These are phyloP conservation scores for Sitobion miscanthi DNA, from an alignment of 1,140 invertebrate genomes.

Conservation along the genomic window DNA sequence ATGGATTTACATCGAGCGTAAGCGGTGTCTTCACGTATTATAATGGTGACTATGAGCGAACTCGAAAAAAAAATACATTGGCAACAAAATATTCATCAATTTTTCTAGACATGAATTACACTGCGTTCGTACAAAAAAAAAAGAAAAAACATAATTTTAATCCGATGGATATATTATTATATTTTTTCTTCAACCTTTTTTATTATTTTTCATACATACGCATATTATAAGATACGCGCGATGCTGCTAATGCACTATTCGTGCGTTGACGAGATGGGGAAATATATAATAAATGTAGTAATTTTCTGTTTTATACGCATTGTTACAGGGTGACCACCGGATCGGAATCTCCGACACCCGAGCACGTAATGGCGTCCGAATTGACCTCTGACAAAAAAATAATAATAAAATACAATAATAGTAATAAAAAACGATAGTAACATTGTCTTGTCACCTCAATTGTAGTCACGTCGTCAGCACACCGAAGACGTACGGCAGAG, in stretches of 20 bases:
- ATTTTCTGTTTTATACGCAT: conserved; percentile 46
- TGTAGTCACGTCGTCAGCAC: conserved; percentile 33
- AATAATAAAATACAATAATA: conserved; percentile 38
- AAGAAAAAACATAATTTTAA: conserved; percentile 24
- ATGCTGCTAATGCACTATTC: conserved; percentile 20
- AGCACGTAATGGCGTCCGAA: conserved; percentile 45
- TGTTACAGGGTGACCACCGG: conserved; percentile 46
- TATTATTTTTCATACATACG: not conserved
- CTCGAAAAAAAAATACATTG: not conserved
- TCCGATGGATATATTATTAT: conserved; percentile 2
- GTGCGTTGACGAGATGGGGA: conserved; percentile 32
- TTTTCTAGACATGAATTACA: not conserved
- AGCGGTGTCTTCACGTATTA: not conserved
- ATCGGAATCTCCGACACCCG: conserved; percentile 53
- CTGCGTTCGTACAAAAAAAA: not conserved
- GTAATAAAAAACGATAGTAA: conserved; percentile 39
- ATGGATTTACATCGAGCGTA: not conserved
- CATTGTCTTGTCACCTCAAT: conserved; percentile 42
- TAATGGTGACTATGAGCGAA: not conserved
- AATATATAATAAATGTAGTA: conserved; percentile 20
- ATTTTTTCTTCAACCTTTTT: not conserved
- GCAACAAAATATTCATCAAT: conserved; percentile 25
- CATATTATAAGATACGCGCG: not conserved
- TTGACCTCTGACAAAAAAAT: conserved; percentile 43
- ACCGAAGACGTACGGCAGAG: not conserved